phyloP scores from a whole-genome alignment of 2,888 invertebrate genomes.

The Formica aserva region DNA sequence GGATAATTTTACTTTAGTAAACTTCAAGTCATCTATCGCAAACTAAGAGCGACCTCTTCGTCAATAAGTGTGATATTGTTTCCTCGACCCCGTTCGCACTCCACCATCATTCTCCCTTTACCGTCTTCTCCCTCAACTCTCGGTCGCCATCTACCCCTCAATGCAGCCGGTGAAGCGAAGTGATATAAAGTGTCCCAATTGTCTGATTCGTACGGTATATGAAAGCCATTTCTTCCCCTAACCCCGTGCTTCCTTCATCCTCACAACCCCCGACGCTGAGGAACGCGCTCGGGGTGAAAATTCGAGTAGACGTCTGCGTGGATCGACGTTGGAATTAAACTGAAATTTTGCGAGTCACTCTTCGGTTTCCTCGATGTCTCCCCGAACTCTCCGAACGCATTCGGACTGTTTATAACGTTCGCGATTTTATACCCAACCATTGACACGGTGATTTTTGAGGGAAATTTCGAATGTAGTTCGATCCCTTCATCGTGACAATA shows the following conservation, averaged over 20 bases:
- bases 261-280: not conserved
- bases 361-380: not conserved
- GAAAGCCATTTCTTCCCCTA: slow-evolving; percentile 37
- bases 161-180: slow-evolving; percentile 54
- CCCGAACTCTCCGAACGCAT: not conserved
- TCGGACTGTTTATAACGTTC: not conserved
- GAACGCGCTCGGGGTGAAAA: slow-evolving; percentile 66
- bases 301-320: slow-evolving; percentile 43
- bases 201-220: slow-evolving; percentile 56
- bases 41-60: slow-evolving; percentile 21
- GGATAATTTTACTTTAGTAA: slow-evolving; percentile 34
- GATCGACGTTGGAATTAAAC: slow-evolving; percentile 63
- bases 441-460: not conserved
- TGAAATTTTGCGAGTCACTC: slow-evolving; percentile 21
- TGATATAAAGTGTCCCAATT: slow-evolving; percentile 72
- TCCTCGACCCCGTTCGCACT: slow-evolving; percentile 67
- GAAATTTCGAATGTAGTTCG: slow-evolving; percentile 42
- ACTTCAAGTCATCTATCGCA: slow-evolving; percentile 26
- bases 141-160: slow-evolving; percentile 26
- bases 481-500: slow-evolving; percentile 43
- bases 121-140: not conserved
- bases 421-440: not conserved
- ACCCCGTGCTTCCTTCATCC: not conserved
- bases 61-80: slow-evolving; percentile 71
- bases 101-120: slow-evolving; percentile 2